Percentiles rank a stretch among this genome's conserved stretches.
Conservation (phyloP, 2,888 invertebrate genomes). For the Gasteruption jaculator region DNA sequence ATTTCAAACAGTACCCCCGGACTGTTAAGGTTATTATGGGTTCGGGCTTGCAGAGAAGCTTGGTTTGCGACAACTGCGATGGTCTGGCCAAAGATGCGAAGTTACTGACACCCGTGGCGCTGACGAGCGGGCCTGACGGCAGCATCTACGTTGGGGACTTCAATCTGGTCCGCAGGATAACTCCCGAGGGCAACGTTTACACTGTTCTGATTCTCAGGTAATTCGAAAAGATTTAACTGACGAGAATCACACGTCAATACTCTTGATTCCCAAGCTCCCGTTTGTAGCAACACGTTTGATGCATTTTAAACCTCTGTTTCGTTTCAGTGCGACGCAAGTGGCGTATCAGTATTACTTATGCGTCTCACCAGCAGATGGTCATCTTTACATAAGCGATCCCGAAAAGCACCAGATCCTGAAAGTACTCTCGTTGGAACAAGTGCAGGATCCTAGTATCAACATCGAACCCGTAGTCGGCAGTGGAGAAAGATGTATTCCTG, state of each 20-base stretch:
- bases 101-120: constrained; percentile 86
- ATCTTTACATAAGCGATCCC: constrained; percentile 93
- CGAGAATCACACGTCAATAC: not conserved
- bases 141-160: constrained; percentile 96
- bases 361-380: constrained; percentile 93
- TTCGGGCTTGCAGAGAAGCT: constrained; percentile 78
- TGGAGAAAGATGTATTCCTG: constrained; percentile 91
- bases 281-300: not conserved
- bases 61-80: constrained; percentile 84
- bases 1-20: constrained; percentile 87
- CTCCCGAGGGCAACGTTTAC: constrained; percentile 83
- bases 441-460: constrained; percentile 77
- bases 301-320: constrained; percentile 9
- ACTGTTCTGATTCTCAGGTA: constrained; percentile 85
- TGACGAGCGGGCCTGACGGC: constrained; percentile 94
- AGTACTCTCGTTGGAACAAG: constrained; percentile 72
- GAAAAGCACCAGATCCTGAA: constrained; percentile 86
- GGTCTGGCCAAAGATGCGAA: constrained; percentile 82
- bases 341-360: constrained; percentile 96
- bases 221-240: constrained; percentile 27
- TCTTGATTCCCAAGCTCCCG: not conserved
- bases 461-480: constrained; percentile 84
- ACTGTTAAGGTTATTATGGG: constrained; percentile 92
- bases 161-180: constrained; percentile 86
- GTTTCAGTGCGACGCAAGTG: constrained; percentile 84